phyloP scores from a whole-genome alignment of 2,113 vertebrate genomes.

The Hydropotes inermis region DNA sequence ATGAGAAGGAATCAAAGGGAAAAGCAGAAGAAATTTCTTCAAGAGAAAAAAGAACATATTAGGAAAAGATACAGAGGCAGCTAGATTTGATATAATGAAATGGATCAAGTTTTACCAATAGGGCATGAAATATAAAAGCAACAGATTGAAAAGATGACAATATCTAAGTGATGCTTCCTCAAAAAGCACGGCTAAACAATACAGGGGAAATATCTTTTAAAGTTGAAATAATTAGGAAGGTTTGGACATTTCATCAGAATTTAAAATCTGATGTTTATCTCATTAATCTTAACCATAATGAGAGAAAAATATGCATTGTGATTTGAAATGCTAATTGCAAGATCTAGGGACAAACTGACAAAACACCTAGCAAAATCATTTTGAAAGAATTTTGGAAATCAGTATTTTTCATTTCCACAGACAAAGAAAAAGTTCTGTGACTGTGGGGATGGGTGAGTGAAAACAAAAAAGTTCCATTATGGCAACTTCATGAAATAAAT shows the following conservation, averaged over 20 bases:
- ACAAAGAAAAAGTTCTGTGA: background rate
- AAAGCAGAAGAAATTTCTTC: background rate
- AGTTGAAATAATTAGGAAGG: background rate
- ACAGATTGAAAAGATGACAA: background rate
- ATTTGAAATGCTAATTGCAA: background rate
- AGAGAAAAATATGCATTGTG: background rate
- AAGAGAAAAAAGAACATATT: background rate
- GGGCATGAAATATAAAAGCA: background rate
- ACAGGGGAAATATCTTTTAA: background rate
- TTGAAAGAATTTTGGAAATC: constrained; percentile 4
- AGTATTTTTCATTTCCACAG: constrained; percentile 17
- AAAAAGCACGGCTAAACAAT: background rate
- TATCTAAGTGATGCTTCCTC: background rate
- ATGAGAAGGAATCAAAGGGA: background rate
- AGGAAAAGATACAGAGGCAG: background rate
- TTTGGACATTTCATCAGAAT: background rate
- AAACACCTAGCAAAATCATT: background rate
- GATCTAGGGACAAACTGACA: background rate
- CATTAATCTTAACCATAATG: background rate
- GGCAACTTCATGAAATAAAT: background rate
- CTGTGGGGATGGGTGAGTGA: background rate
- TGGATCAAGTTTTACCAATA: background rate
- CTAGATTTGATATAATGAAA: background rate
- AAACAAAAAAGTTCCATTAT: background rate
- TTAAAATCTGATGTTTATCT: background rate